A percentile compares a stretch with the other conserved stretches of the same genome.
These are phyloP conservation scores for Hippocampus kuda DNA, from an alignment of 2,797 vertebrate species.

Conservation along the genomic window DNA sequence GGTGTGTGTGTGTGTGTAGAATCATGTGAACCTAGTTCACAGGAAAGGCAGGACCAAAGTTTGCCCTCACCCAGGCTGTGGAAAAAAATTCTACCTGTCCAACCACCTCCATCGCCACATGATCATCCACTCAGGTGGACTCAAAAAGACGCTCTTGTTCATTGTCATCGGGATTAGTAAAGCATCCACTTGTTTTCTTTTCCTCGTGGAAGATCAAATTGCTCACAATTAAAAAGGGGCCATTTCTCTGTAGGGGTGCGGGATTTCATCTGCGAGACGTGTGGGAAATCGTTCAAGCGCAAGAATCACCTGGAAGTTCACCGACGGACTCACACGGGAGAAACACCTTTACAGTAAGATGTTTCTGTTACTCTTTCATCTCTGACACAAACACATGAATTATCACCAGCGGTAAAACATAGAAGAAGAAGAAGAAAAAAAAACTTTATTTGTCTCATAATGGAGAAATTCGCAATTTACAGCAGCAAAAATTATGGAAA, in stretches of 20 bases:
- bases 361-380: background rate
- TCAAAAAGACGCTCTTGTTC: background rate
- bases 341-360: conserved; percentile 86
- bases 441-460: too few species aligned
- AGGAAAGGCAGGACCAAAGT: conserved; percentile 84
- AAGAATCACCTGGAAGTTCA: conserved; percentile 94
- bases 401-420: background rate
- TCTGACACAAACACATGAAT: background rate
- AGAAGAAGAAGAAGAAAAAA: too few species aligned
- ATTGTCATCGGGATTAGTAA: background rate
- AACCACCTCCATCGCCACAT: conserved; percentile 87
- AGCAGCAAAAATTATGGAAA: too few species aligned
- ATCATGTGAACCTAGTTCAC: conserved; percentile 83
- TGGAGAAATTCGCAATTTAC: too few species aligned
- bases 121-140: conserved; percentile 86
- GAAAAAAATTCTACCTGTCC: conserved; percentile 88
- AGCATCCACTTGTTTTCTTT: background rate
- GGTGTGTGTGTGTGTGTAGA: conserved; percentile 52
- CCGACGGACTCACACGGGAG: conserved; percentile 85
- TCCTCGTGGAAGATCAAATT: background rate
- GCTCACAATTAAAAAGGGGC: background rate
- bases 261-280: conserved; percentile 89
- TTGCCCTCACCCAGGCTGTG: conserved; percentile 85
- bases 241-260: conserved; percentile 67
- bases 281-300: conserved; percentile 89